These are phyloP conservation scores for Leistus spinibarbis DNA, from an alignment of 2,888 invertebrate genomes.

Conservation along the genomic window DNA sequence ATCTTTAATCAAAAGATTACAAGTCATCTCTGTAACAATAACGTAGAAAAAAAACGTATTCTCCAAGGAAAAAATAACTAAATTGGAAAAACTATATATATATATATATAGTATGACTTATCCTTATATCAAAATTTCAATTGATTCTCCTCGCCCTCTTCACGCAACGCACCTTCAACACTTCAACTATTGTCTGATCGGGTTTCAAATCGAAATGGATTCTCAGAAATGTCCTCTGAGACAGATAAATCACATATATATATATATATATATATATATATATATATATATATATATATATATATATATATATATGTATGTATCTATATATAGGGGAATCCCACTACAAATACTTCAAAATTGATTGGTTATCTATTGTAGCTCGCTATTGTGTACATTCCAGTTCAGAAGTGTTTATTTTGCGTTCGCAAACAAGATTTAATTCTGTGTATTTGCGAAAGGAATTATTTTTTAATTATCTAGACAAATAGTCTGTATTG, in stretches of 20 bases:
- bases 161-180: background rate
- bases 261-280: slow-evolving; percentile 7
- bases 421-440: background rate
- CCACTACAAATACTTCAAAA: slow-evolving; percentile 3
- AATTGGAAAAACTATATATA: background rate
- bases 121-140: slow-evolving; percentile 4
- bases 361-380: background rate
- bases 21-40: background rate
- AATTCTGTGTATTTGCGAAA: background rate
- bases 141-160: background rate
- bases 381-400: background rate
- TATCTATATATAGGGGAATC: slow-evolving; percentile 14
- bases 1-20: background rate
- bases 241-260: slow-evolving; percentile 6
- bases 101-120: background rate
- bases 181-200: background rate
- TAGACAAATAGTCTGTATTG: too few species aligned
- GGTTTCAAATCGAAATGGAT: slow-evolving; percentile 1
- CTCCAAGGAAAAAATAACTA: background rate
- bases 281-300: slow-evolving; percentile 16
- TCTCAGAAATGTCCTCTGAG: background rate
- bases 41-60: background rate
- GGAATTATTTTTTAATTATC: background rate
- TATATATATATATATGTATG: slow-evolving; percentile 28
- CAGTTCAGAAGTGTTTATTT: background rate